A percentile compares a stretch with the other conserved stretches of the same genome.
phyloP scores from a whole-genome alignment of 2,113 vertebrate species.

The Amblyopsis rosae region DNA sequence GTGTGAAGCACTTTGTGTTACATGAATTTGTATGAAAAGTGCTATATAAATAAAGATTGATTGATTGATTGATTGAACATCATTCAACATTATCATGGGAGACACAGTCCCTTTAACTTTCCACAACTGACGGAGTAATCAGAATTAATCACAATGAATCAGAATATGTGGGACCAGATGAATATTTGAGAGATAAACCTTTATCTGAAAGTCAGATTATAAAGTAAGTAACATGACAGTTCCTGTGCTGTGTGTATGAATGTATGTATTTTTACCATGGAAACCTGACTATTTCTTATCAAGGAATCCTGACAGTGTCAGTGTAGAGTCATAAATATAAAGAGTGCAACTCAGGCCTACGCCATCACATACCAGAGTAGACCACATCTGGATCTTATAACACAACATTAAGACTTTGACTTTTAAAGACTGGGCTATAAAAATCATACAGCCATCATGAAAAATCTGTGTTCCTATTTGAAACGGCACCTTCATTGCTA shows the following conservation, averaged over 20 bases:
- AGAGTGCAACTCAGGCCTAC: constrained; percentile 43
- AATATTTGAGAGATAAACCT: neutral
- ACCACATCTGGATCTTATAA: constrained; percentile 75
- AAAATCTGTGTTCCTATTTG: constrained; percentile 22
- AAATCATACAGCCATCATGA: constrained; percentile 36
- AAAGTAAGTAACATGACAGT: neutral
- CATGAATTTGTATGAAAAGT: too few species aligned
- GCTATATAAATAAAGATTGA: too few species aligned
- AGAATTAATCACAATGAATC: constrained; percentile 23
- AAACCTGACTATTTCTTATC: constrained; percentile 57
- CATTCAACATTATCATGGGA: constrained; percentile 1
- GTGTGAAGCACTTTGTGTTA: too few species aligned
- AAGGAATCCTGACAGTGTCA: constrained; percentile 54
- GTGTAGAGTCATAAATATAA: constrained; percentile 66
- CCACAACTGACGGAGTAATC: constrained; percentile 28
- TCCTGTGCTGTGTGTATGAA: neutral
- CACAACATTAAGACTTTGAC: constrained; percentile 49
- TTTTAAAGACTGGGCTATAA: constrained; percentile 57
- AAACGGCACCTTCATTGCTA: constrained; percentile 5
- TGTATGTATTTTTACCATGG: constrained; percentile 54
- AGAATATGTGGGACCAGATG: constrained; percentile 9
- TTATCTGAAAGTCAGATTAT: constrained; percentile 19
- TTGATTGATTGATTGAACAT: too few species aligned
- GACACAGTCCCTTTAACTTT: constrained; percentile 2
- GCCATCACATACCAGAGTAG: constrained; percentile 59